Evolutionary conservation across 2,797 vertebrate genomes (phyloP), one percentile per base, ranked within the genome.

Genomic region (Sebastes dallii): DNA sequence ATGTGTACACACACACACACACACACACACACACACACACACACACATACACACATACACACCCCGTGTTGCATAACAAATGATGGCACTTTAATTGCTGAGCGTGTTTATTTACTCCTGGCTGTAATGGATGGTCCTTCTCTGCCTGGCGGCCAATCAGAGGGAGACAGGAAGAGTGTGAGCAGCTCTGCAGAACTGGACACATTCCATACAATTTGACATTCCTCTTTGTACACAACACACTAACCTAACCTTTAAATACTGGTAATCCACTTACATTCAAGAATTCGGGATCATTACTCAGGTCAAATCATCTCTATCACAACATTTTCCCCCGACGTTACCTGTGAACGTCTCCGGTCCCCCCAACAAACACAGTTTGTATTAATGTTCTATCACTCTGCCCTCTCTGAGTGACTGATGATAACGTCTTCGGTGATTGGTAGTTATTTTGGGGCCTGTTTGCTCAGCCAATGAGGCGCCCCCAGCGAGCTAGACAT

Each of bases 391-490:
- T 93, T 96, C 92, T 93, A 94, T 93, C 64, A 55, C 77, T 39
- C 10, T 67, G 34, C 46, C 75, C 46, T 94, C 85, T 39, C 94
- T 94, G 92, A 91, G 94, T 96, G 96, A 97, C 95, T 96, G 95
- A 95, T 97, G 97, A 97, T 95, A 96, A 96, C 94, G 93, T 92
- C 95, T 94, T 96, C 95, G 91, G 95, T 96, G 96, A 95, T 96
- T 97, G 91, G 96, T 96, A 93, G 96, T 97, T 97, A 97, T 97
- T 97, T 96, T 95, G 95, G 96, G 95, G 95, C 92, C 95, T 95
- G 96, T 97, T 97, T 97, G 96, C 96, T 96, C 88, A 97, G 96
- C 96, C 96, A 96, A 96, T 94, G 95, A 96, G 97, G 96, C 96
- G 95, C 97, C 96, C 93, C 95, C 92, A 92, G 94, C 93, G 83